A percentile compares a stretch with the other conserved stretches of the same genome.
Conservation (phyloP, 2,113 vertebrate genomes). For the Callopanchax toddi region DNA sequence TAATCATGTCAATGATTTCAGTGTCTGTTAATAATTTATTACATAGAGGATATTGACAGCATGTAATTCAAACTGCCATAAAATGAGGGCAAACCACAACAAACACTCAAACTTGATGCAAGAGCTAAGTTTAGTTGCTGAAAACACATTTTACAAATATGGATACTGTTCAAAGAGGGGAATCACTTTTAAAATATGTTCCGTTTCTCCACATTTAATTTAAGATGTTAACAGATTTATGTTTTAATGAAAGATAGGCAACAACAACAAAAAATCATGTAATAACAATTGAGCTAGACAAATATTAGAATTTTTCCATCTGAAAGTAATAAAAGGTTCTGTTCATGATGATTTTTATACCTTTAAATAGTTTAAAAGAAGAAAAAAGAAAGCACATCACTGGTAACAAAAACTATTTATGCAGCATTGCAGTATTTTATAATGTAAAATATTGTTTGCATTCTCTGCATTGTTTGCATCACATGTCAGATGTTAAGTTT, state of each 20-base stretch:
- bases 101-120: not conserved
- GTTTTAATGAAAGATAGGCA: too few relatives aligned
- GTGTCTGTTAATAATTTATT: not conserved
- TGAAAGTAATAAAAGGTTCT: too few relatives aligned
- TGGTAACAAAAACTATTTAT: too few relatives aligned
- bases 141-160: slow-evolving; percentile 16
- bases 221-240: too few relatives aligned
- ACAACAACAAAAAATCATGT: too few relatives aligned
- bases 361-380: too few relatives aligned
- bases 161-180: not conserved
- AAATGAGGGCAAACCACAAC: slow-evolving; percentile 25
- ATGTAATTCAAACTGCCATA: slow-evolving; percentile 11
- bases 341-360: too few relatives aligned
- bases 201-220: slow-evolving; percentile 2
- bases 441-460: too few relatives aligned
- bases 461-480: too few relatives aligned
- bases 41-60: slow-evolving; percentile 17
- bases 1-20: slow-evolving; percentile 37
- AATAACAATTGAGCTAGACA: too few relatives aligned
- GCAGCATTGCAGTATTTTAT: too few relatives aligned
- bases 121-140: not conserved
- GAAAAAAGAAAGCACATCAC: too few relatives aligned
- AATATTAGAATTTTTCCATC: not conserved
- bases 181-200: not conserved
- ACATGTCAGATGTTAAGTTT: slow-evolving; percentile 5